Conservation (phyloP, 2,888 invertebrate genomes). For the Neelides folsomi region DNA sequence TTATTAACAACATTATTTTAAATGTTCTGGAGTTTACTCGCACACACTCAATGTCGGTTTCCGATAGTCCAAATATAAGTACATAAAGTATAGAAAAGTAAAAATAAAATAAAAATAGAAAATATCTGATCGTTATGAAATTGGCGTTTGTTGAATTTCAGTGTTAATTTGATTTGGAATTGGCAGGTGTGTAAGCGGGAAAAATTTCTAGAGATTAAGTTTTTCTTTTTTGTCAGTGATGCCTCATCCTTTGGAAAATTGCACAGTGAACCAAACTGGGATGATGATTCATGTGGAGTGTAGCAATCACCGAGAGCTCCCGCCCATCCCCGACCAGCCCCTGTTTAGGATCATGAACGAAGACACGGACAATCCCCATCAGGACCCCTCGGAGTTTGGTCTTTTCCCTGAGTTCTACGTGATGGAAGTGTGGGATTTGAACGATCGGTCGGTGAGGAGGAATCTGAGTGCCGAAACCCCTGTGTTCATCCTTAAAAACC, state of each 20-base stretch:
- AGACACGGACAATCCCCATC: conserved; percentile 23
- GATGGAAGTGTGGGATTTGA: conserved; percentile 35
- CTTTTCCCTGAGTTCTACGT: conserved; percentile 31
- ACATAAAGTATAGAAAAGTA: no score
- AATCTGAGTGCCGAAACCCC: conserved; percentile 34
- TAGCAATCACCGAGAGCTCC: conserved; percentile 35
- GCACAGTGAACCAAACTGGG: conserved; percentile 72
- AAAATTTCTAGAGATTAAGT: neutral
- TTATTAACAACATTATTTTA: no score
- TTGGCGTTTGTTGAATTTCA: no score
- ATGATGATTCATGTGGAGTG: conserved; percentile 75
- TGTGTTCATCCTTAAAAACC: conserved; percentile 43
- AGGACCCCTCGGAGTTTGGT: conserved; percentile 31
- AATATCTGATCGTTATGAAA: no score
- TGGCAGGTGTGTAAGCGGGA: no score
- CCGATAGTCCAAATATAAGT: no score
- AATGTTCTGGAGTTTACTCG: no score
- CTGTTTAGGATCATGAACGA: conserved; percentile 33
- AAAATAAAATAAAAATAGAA: no score
- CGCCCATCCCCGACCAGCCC: conserved; percentile 31
- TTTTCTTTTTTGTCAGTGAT: conserved; percentile 49
- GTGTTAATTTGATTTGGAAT: no score
- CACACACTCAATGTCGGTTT: no score
- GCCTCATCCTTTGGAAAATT: conserved; percentile 75
- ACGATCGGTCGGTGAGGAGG: conserved; percentile 50